Evolutionary conservation across 2,797 vertebrate genomes (phyloP), one percentile per base, ranked within the genome.

Genomic region (Hyperoplus immaculatus): DNA sequence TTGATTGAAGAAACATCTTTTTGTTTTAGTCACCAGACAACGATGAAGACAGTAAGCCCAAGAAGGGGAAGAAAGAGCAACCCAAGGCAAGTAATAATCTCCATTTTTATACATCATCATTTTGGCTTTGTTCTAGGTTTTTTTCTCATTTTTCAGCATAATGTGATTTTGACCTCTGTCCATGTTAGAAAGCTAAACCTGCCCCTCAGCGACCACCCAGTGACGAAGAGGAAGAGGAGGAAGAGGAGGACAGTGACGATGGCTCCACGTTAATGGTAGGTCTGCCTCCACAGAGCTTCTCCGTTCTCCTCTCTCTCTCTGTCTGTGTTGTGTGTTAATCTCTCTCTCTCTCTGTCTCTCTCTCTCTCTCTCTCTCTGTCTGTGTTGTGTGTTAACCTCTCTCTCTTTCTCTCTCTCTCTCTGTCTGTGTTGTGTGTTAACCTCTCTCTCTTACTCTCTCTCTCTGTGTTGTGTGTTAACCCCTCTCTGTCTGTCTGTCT

Each of bases 261-360:
- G 88, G 84, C 6, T 93, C 93, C 72, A 94, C 71, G 21, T 94
- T 95, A 93, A 94, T 83, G 93, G 95, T 95, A 77, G 1, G 73
- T 68, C 29, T 55, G 18, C 21, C 43, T 68, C 0, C 13, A 3
- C 5, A 3, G 8, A 43, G 9, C 54, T 61, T 4, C 45, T 16
- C 49, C 7, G 15, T 16, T 53, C 1, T 10, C 18, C 4, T 36
- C 4, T 1, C 7, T 21, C 13, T 67, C 42, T 10, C 42, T 43
- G 1, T 43, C 10, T 6, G 29, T 29, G 29, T 29, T 29, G 29
- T 29, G 2, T 43, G 42, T 43, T 43, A 10, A 43, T 3, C 29
- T 43, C 42, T 43, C 42, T 10, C 42, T 43, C 69, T 45, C 1
- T n/a, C 13, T 15, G n/a, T n/a, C n/a, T n/a, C n/a, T n/a, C n/a